Evolutionary conservation across 2,113 vertebrate genomes (phyloP).

Genomic region (Microtus montanus): DNA sequence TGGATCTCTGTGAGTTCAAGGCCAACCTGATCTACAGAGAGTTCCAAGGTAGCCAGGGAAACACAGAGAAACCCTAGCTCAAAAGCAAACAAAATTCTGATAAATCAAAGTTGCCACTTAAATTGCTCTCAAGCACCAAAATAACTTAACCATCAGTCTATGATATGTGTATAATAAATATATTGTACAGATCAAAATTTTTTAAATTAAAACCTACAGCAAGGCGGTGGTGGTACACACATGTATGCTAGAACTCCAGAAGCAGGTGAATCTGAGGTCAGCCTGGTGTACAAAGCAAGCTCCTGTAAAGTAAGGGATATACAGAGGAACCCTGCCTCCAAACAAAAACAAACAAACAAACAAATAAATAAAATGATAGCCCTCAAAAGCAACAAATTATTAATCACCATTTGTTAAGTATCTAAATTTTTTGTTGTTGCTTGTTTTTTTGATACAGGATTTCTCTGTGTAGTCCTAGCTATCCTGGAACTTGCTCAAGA

Average conservation of each 20-base stretch:
- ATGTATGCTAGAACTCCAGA: not conserved
- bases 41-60: not conserved
- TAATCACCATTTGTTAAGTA: not conserved
- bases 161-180: not conserved
- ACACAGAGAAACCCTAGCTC: not conserved
- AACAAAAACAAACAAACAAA: too few species aligned
- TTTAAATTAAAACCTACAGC: not conserved
- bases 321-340: not conserved
- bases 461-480: not conserved
- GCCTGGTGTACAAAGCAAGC: not conserved
- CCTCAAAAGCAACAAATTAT: conserved; percentile 10
- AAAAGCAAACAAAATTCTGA: not conserved
- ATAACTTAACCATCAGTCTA: conserved; percentile 23
- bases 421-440: not conserved
- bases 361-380: not conserved
- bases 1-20: not conserved
- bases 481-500: not conserved
- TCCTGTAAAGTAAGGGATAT: not conserved
- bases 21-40: not conserved
- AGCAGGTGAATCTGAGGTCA: not conserved
- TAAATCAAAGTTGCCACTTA: conserved; percentile 25
- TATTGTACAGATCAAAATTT: not conserved
- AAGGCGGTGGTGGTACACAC: not conserved
- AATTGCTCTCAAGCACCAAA: conserved; percentile 19
- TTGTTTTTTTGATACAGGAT: not conserved